Percentiles rank a stretch among this genome's conserved stretches.
Conservation (phyloP, 2,888 invertebrate genomes). For the Lepas anatifera region DNA sequence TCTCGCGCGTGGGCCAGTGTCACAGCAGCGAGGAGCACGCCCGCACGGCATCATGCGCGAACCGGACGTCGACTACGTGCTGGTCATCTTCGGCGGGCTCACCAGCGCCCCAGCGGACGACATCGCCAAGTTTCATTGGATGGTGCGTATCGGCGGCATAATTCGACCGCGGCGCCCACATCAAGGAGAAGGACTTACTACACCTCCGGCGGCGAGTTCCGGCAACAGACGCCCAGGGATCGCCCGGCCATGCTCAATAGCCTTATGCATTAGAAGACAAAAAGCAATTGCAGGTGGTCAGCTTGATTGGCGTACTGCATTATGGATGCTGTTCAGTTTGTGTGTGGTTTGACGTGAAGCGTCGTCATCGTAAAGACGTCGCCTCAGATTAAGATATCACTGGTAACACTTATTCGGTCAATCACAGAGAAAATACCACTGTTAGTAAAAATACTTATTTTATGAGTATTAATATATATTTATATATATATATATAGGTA, state of each 20-base stretch:
- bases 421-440: too few relatives aligned
- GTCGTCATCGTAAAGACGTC: too few relatives aligned
- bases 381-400: too few relatives aligned
- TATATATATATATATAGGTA: too few relatives aligned
- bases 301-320: too few relatives aligned
- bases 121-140: constrained; percentile 99
- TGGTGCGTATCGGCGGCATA: constrained; percentile 94
- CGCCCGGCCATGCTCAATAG: constrained; percentile 85
- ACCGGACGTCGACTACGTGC: constrained; percentile 92
- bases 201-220: constrained; percentile 87
- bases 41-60: constrained; percentile 96
- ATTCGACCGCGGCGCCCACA: constrained; percentile 88
- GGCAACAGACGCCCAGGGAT: constrained; percentile 90
- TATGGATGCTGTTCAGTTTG: too few relatives aligned
- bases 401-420: too few relatives aligned
- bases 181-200: constrained; percentile 95
- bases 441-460: too few relatives aligned
- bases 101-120: constrained; percentile 97
- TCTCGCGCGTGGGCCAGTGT: constrained; percentile 95
- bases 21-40: constrained; percentile 88
- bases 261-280: constrained; percentile 99
- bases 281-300: constrained; percentile 91
- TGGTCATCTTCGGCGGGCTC: constrained; percentile 96
- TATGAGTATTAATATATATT: too few relatives aligned
- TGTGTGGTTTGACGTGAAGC: too few relatives aligned